phyloP scores from a whole-genome alignment of 2,888 invertebrate genomes.

The Lomographa bimaculata region DNA sequence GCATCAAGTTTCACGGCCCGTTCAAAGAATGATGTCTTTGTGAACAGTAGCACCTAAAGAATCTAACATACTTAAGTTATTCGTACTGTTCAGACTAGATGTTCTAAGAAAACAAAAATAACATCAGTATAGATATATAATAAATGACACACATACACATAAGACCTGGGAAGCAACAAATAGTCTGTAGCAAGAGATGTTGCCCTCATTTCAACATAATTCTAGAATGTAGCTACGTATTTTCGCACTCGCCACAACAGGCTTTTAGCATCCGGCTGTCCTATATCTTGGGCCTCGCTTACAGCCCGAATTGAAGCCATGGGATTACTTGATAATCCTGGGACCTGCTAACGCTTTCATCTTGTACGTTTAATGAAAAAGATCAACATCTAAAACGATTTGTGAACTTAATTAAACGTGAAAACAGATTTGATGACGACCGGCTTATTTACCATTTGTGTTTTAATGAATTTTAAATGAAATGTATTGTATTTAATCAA shows the following conservation, averaged over 20 bases:
- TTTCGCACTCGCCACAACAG: conserved; percentile 2
- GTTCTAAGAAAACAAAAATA: no score
- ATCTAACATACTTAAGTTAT: no score
- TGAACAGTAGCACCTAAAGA: no score
- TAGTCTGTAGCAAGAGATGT: no score
- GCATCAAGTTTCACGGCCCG: no score
- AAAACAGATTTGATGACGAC: background rate
- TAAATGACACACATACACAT: no score
- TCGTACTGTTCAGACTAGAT: no score
- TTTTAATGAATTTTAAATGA: no score
- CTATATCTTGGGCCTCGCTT: conserved; percentile 2
- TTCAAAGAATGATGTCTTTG: no score
- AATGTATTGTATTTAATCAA: no score
- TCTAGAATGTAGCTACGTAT: background rate
- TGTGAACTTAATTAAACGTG: conserved; percentile 12
- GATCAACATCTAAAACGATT: conserved; percentile 7
- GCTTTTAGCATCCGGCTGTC: conserved; percentile 6
- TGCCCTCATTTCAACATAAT: background rate
- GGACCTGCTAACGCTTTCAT: conserved; percentile 9
- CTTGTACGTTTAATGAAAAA: conserved; percentile 15
- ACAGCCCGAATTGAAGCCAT: conserved; percentile 1
- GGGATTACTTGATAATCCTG: conserved; percentile 16
- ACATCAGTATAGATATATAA: no score
- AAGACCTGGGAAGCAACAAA: no score
- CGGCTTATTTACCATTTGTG: conserved; percentile 1